Evolutionary conservation across 2,113 vertebrate species (phyloP).

Genomic region (Gopherus evgoodei): DNA sequence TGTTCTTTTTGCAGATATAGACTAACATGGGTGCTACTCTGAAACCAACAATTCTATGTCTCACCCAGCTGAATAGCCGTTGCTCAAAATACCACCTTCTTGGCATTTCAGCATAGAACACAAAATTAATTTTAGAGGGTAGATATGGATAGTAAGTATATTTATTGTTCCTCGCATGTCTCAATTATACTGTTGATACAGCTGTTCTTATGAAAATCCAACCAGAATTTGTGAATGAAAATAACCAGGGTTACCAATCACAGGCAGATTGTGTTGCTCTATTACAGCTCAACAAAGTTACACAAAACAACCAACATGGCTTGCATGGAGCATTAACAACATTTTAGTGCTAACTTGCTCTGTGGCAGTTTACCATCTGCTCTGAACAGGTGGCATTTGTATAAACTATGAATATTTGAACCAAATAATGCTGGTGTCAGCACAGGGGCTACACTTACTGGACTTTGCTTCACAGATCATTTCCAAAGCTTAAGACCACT

Average conservation of each 20-base stretch:
- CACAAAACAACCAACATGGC: constrained; percentile 64
- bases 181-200: constrained; percentile 61
- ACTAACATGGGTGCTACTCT: no score
- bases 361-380: constrained; percentile 73
- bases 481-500: constrained; percentile 38
- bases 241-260: constrained; percentile 49
- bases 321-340: constrained; percentile 43
- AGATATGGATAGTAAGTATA: constrained; percentile 37
- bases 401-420: constrained; percentile 38
- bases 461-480: constrained; percentile 10
- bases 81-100: background rate
- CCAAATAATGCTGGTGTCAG: constrained; percentile 67
- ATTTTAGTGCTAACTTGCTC: constrained; percentile 54
- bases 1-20: no score
- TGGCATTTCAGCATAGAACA: constrained; percentile 7
- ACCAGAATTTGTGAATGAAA: constrained; percentile 68
- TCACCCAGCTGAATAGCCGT: constrained; percentile 3
- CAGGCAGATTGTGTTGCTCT: constrained; percentile 56
- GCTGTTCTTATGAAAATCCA: constrained; percentile 70
- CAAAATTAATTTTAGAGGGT: constrained; percentile 43
- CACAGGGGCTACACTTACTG: constrained; percentile 45
- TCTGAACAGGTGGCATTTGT: constrained; percentile 72
- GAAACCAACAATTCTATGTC: constrained; percentile 11
- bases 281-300: constrained; percentile 60
- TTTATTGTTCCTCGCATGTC: constrained; percentile 36